phyloP scores from a whole-genome alignment of 2,113 vertebrate species.

The Sylvilagus bachmani region DNA sequence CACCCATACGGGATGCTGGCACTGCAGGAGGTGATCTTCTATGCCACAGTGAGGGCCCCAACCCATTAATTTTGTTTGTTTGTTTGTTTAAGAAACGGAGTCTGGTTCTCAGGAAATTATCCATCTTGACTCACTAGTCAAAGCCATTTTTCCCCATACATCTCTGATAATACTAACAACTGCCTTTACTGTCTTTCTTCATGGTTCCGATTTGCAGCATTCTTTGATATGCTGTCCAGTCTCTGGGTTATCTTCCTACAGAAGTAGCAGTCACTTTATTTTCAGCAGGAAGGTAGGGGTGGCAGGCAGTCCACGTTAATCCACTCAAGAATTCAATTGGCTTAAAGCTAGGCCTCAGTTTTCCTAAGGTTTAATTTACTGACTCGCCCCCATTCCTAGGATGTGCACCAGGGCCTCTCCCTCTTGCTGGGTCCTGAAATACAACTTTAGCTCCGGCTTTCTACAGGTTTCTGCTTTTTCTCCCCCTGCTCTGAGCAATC shows the following conservation, averaged over 20 bases:
- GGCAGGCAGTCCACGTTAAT: not conserved
- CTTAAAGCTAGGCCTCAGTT: conserved; percentile 6
- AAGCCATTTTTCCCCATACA: not conserved
- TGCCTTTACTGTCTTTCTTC: not conserved
- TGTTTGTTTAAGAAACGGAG: too few species aligned
- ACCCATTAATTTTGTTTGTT: too few species aligned
- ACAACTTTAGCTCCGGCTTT: not conserved
- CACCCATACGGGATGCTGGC: too few species aligned
- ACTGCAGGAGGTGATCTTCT: too few species aligned
- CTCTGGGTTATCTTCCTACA: not conserved
- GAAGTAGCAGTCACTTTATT: not conserved
- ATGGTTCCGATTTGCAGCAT: not conserved
- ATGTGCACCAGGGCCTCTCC: not conserved
- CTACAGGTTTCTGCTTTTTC: not conserved
- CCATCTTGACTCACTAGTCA: not conserved
- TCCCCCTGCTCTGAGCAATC: not conserved
- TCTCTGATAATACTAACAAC: not conserved
- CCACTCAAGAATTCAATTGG: conserved; percentile 40
- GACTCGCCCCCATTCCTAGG: not conserved
- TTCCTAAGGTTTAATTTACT: conserved; percentile 28
- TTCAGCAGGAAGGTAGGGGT: not conserved
- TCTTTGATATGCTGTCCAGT: not conserved
- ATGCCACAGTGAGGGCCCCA: too few species aligned
- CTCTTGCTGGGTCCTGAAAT: not conserved
- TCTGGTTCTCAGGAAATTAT: not conserved